Conservation (phyloP, 2,888 invertebrate genomes). For the Psylliodes chrysocephalus region DNA sequence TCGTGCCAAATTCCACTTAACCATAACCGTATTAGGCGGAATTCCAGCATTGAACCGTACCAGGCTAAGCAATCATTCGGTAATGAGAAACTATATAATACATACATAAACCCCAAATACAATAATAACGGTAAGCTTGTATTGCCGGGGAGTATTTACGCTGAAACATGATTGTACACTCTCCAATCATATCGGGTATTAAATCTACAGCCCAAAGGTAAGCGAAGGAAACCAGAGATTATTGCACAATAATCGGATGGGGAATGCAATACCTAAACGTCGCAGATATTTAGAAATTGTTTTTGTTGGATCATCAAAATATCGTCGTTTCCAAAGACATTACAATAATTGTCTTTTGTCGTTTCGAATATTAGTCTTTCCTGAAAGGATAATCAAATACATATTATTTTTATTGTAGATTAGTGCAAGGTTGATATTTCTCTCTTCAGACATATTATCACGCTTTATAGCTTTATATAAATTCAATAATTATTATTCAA, state of each 20-base stretch:
- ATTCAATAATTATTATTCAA: too few species aligned
- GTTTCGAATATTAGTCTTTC: too few species aligned
- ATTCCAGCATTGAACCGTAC: conserved; percentile 6
- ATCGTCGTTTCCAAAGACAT: too few species aligned
- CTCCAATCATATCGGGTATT: conserved; percentile 25
- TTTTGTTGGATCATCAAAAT: too few species aligned
- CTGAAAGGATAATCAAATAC: too few species aligned
- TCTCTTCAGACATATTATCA: too few species aligned
- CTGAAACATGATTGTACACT: conserved; percentile 10
- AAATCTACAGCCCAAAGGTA: conserved; percentile 20
- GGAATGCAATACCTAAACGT: conserved; percentile 18
- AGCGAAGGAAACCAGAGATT: conserved; percentile 20
- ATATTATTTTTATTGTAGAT: too few species aligned
- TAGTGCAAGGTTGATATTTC: too few species aligned
- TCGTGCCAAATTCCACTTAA: neutral
- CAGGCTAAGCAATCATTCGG: conserved; percentile 9
- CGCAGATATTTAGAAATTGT: too few species aligned
- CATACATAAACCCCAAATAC: conserved; percentile 36
- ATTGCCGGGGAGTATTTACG: conserved; percentile 21
- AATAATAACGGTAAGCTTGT: conserved; percentile 33
- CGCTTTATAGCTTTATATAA: too few species aligned
- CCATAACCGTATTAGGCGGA: neutral
- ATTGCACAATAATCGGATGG: conserved; percentile 25
- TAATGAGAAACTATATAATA: conserved; percentile 31
- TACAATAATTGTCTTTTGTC: too few species aligned